Conservation (phyloP, 1,140 invertebrate genomes). For the Thaumatotibia leucotreta region DNA sequence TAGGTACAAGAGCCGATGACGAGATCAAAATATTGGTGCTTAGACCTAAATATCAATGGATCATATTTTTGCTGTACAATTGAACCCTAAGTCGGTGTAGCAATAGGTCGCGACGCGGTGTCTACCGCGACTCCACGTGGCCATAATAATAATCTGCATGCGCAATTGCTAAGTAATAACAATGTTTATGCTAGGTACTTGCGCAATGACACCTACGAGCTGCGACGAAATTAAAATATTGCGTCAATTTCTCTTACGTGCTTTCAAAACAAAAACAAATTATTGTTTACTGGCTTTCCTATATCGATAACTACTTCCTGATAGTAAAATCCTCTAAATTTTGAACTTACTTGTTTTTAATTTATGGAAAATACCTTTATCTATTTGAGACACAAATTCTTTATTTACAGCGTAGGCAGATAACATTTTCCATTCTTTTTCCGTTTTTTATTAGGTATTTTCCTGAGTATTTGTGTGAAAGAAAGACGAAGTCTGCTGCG, state of each 20-base stretch:
- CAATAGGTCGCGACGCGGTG: neutral
- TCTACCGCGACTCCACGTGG: conserved; percentile 8
- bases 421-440: no score
- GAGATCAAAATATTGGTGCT: no score
- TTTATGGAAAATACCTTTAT: neutral
- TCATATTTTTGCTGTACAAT: no score
- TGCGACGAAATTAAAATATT: conserved; percentile 12
- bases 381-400: no score
- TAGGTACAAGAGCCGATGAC: no score
- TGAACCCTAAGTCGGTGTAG: neutral
- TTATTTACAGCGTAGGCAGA: no score
- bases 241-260: neutral
- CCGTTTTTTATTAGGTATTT: no score
- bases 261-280: conserved; percentile 7
- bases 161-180: neutral
- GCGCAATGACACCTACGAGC: conserved; percentile 29
- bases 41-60: no score
- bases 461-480: no score
- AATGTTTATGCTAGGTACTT: conserved; percentile 32
- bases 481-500: no score
- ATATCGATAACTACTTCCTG: neutral
- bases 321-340: neutral
- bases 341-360: neutral
- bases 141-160: neutral
- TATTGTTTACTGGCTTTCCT: neutral